phyloP scores from a whole-genome alignment of 2,113 vertebrate species.

The Gymnobelideus leadbeateri region DNA sequence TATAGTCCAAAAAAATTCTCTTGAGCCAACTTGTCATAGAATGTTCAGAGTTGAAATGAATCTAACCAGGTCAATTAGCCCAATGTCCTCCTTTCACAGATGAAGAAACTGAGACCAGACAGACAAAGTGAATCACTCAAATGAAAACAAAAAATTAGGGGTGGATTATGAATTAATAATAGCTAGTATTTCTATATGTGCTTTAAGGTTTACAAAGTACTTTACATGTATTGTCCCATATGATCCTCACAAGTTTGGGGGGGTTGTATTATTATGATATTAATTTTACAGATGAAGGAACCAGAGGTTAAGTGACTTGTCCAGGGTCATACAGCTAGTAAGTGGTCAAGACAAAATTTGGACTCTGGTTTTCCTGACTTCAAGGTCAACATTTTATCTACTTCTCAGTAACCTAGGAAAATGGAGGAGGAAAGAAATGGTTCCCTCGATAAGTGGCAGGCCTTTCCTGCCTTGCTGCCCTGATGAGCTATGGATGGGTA shows the following conservation, averaged over 20 bases:
- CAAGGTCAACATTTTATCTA: not conserved
- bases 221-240: not conserved
- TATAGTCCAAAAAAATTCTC: not conserved
- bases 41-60: not conserved
- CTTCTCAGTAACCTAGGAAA: not conserved
- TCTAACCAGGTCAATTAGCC: not conserved
- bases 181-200: not conserved
- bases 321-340: not conserved
- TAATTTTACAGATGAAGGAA: not conserved
- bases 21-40: not conserved
- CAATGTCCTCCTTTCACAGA: not conserved
- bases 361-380: not conserved
- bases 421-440: not conserved
- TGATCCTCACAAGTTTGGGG: not conserved
- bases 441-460: not conserved
- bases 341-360: not conserved
- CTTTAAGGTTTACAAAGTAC: not conserved
- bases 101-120: not conserved
- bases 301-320: not conserved
- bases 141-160: not conserved
- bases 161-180: not conserved
- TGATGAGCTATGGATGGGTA: not conserved
- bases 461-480: not conserved
- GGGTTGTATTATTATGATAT: not conserved
- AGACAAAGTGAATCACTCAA: not conserved